phyloP scores from a whole-genome alignment of 2,888 invertebrate genomes.

The Melinaea menophilus region DNA sequence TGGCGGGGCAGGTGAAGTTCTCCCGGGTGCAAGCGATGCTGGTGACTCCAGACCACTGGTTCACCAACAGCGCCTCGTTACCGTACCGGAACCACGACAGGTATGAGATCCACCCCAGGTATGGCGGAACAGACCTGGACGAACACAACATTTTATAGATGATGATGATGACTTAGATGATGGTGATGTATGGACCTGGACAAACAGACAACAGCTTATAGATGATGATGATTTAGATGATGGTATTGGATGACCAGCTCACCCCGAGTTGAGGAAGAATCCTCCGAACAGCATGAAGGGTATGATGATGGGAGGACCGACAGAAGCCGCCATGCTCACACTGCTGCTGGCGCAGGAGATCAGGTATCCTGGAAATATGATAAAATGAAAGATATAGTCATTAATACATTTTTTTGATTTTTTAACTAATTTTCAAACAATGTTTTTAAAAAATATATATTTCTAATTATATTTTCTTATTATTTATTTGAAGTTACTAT shows the following conservation, averaged over 20 bases:
- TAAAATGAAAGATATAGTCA: not conserved
- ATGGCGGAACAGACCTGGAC: conserved; percentile 86
- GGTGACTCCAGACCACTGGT: conserved; percentile 91
- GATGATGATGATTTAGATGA: no score
- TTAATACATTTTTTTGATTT: no score
- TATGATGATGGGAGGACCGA: conserved; percentile 94
- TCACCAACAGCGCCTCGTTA: conserved; percentile 91
- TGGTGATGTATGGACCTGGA: no score
- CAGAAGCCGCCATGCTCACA: conserved; percentile 91
- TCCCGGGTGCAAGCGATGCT: conserved; percentile 85
- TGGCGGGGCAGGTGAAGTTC: conserved; percentile 87
- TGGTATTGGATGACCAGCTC: not conserved
- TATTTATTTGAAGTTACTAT: no score
- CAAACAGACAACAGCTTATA: no score
- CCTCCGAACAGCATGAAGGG: conserved; percentile 97
- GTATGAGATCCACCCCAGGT: conserved; percentile 91
- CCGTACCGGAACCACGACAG: conserved; percentile 96
- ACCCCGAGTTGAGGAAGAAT: conserved; percentile 93
- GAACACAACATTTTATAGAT: not conserved
- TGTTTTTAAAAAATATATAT: no score
- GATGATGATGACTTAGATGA: no score
- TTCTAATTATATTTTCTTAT: no score
- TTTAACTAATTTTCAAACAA: no score
- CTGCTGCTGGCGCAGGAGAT: conserved; percentile 91
- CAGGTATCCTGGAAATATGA: conserved; percentile 84